Percentiles rank a stretch among this genome's conserved stretches.
Conservation (phyloP, 2,113 vertebrate species). For the Hucho hucho region DNA sequence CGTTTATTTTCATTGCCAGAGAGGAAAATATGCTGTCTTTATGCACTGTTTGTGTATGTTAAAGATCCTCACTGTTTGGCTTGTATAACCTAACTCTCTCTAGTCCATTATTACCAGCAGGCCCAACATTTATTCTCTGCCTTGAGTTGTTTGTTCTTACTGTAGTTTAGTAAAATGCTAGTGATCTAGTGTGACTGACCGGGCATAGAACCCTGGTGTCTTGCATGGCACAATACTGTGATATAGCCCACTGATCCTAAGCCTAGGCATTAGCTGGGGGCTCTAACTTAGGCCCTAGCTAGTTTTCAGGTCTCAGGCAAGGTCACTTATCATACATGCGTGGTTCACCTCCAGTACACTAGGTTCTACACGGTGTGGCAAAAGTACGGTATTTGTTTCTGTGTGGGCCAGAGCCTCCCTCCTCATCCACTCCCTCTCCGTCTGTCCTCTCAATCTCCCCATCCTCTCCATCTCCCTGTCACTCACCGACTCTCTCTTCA, state of each 20-base stretch:
- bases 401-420: background rate
- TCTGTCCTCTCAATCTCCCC: background rate
- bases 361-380: background rate
- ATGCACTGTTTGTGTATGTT: slow-evolving; percentile 56
- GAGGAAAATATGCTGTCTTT: slow-evolving; percentile 34
- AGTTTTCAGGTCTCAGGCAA: no score
- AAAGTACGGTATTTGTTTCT: background rate
- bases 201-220: no score
- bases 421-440: background rate
- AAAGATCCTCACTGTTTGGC: slow-evolving; percentile 44
- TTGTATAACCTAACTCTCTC: slow-evolving; percentile 40
- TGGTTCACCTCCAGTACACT: background rate
- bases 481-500: background rate
- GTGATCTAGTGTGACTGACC: no score
- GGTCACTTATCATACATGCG: no score
- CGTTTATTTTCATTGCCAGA: slow-evolving; percentile 55
- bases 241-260: no score
- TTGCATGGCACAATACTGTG: no score
- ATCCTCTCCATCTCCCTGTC: background rate
- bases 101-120: slow-evolving; percentile 45
- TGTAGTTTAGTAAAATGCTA: no score
- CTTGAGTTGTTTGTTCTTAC: slow-evolving; percentile 1
- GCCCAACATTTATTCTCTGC: slow-evolving; percentile 37
- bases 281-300: no score
- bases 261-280: no score